Evolutionary conservation across 2,888 invertebrate species (phyloP).

Genomic region (Bedellia somnulentella): DNA sequence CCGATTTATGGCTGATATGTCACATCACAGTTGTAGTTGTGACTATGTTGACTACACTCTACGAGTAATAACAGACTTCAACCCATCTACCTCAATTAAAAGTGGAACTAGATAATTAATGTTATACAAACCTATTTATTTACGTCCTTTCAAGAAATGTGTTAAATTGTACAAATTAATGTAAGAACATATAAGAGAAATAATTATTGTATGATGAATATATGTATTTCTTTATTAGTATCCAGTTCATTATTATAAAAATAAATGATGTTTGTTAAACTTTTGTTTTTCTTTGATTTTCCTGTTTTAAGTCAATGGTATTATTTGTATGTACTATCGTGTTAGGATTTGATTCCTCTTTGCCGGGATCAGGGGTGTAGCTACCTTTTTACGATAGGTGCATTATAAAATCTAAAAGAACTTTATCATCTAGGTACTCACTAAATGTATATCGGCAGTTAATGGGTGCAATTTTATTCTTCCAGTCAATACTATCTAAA

Average conservation of each 20-base stretch:
- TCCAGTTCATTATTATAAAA: constrained; percentile 50
- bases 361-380: no score
- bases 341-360: no score
- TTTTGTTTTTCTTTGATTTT: constrained; percentile 11
- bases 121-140: constrained; percentile 16
- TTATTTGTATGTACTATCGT: constrained; percentile 6
- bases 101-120: constrained; percentile 25
- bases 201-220: constrained; percentile 40
- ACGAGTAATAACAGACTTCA: no score
- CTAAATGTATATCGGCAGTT: no score
- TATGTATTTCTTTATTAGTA: constrained; percentile 56
- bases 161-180: constrained; percentile 43
- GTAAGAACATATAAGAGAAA: constrained; percentile 29
- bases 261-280: constrained; percentile 57
- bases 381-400: no score
- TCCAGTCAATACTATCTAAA: no score
- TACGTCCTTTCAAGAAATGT: constrained; percentile 17
- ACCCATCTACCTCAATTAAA: constrained; percentile 37
- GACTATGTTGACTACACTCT: no score
- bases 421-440: no score
- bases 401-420: no score
- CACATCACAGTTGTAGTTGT: no score
- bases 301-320: constrained; percentile 1
- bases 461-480: no score
- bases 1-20: no score